These are phyloP conservation scores for Julus scandinavius DNA, from an alignment of 2,888 invertebrate species.

Conservation along the genomic window DNA sequence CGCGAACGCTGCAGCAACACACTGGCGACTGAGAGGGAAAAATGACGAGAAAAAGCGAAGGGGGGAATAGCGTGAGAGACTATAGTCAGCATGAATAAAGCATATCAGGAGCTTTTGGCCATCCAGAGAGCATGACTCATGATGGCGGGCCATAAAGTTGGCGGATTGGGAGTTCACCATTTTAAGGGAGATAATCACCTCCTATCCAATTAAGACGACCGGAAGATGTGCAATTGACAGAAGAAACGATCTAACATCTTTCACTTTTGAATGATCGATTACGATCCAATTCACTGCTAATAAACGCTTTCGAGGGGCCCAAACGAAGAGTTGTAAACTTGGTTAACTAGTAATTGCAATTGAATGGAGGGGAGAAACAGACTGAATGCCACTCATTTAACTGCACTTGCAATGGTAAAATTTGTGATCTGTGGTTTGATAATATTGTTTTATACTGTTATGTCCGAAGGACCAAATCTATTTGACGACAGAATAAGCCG, in stretches of 20 bases:
- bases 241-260: not conserved
- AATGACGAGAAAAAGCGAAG: not conserved
- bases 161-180: not conserved
- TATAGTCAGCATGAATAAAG: not conserved
- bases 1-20: not conserved
- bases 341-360: not conserved
- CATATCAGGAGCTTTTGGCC: not conserved
- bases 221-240: not conserved
- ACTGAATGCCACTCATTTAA: too few relatives aligned
- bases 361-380: too few relatives aligned
- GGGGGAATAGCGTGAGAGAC: slow-evolving; percentile 14
- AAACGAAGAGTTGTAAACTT: not conserved
- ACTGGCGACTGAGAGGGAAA: not conserved
- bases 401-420: too few relatives aligned
- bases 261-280: slow-evolving; percentile 25
- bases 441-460: too few relatives aligned
- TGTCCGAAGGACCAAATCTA: too few relatives aligned
- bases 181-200: not conserved
- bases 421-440: too few relatives aligned
- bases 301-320: not conserved
- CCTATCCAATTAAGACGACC: not conserved
- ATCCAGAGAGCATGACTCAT: slow-evolving; percentile 22
- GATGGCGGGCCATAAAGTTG: not conserved
- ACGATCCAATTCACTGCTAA: not conserved
- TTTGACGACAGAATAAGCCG: too few relatives aligned